Evolutionary conservation across 1,140 invertebrate genomes (phyloP).

Genomic region (Penaeus japonicus): DNA sequence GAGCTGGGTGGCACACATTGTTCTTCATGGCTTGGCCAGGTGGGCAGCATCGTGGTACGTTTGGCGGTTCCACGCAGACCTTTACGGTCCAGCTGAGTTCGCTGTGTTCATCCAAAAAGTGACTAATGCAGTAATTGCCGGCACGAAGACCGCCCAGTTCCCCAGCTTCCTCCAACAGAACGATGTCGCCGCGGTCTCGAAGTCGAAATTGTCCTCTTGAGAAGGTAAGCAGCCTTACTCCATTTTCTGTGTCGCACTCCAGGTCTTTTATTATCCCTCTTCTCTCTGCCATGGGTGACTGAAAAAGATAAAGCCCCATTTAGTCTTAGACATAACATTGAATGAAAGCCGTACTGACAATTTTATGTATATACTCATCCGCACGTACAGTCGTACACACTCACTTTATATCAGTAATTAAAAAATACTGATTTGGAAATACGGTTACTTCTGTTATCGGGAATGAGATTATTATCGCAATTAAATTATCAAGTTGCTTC

Average conservation of each 20-base stretch:
- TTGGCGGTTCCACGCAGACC: neutral
- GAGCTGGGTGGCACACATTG: neutral
- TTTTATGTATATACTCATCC: too few relatives aligned
- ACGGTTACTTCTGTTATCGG: too few relatives aligned
- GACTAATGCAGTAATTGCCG: neutral
- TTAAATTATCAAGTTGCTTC: too few relatives aligned
- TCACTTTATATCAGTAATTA: too few relatives aligned
- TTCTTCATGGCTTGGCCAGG: neutral
- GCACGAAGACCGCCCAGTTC: neutral
- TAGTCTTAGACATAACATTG: too few relatives aligned
- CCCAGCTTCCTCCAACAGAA: neutral
- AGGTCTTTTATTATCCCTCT: neutral
- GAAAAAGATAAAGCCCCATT: too few relatives aligned
- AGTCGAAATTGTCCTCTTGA: neutral
- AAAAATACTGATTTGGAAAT: too few relatives aligned
- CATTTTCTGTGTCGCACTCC: neutral
- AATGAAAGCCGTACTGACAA: too few relatives aligned
- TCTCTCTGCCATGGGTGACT: too few relatives aligned
- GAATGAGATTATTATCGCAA: too few relatives aligned
- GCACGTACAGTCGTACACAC: too few relatives aligned
- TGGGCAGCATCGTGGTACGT: constrained; percentile 26
- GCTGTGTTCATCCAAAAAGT: neutral
- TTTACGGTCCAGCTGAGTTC: neutral
- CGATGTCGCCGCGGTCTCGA: neutral
- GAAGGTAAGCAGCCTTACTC: neutral